Conservation (phyloP, 2,113 vertebrate species). For the Heterochromis multidens region DNA sequence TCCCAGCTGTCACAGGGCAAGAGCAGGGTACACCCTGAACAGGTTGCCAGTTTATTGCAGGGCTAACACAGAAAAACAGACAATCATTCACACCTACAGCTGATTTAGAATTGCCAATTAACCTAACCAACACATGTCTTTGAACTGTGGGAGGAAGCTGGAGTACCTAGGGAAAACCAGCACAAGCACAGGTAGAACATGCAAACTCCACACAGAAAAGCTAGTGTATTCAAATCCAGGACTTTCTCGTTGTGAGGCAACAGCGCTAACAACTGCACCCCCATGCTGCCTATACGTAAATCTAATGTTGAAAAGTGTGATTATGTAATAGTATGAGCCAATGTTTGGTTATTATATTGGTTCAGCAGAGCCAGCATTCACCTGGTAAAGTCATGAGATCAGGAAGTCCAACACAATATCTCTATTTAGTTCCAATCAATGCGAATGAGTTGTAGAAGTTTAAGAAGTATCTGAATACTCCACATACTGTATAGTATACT, state of each 20-base stretch:
- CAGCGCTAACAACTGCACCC: not conserved
- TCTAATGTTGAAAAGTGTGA: not conserved
- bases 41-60: not conserved
- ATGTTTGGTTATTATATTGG: not conserved
- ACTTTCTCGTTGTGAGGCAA: not conserved
- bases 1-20: not conserved
- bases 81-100: not conserved
- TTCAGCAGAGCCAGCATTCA: not conserved
- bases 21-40: too few relatives aligned
- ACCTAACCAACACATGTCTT: not conserved
- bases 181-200: not conserved
- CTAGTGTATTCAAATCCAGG: not conserved
- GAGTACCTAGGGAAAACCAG: not conserved
- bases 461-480: not conserved
- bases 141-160: not conserved
- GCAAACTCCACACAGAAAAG: not conserved
- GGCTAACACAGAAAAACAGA: not conserved
- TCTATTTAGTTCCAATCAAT: not conserved
- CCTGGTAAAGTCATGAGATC: not conserved
- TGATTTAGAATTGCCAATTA: not conserved
- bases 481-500: not conserved
- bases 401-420: not conserved
- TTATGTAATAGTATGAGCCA: not conserved
- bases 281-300: not conserved
- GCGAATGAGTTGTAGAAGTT: not conserved